Evolutionary conservation across 2,797 vertebrate genomes (phyloP).

Genomic region (Acrossocheilus fasciatus): DNA sequence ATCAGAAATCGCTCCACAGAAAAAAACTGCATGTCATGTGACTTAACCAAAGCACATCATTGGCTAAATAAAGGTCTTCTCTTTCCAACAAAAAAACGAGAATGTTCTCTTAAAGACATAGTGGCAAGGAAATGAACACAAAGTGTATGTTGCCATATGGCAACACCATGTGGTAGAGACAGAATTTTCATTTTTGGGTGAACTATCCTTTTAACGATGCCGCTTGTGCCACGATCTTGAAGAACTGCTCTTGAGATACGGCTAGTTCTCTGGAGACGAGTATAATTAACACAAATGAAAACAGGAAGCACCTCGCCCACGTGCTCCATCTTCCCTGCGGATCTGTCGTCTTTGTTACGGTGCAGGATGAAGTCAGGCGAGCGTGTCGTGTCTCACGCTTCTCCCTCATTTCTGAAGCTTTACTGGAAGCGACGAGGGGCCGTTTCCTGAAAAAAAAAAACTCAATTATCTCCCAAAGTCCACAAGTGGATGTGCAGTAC

Average conservation of each 20-base stretch:
- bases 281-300: conserved; percentile 81
- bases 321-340: conserved; percentile 64
- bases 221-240: conserved; percentile 4
- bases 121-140: too few species aligned
- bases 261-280: conserved; percentile 70
- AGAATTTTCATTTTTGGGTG: too few species aligned
- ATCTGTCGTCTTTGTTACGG: conserved; percentile 45
- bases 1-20: too few species aligned
- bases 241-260: conserved; percentile 63
- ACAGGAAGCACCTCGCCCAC: conserved; percentile 85
- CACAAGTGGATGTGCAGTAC: background rate
- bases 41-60: too few species aligned
- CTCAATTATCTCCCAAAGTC: background rate
- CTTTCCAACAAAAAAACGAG: too few species aligned
- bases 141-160: too few species aligned
- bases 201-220: background rate
- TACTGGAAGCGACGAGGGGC: conserved; percentile 71
- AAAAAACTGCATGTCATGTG: too few species aligned
- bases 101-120: too few species aligned
- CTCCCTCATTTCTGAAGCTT: conserved; percentile 54
- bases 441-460: conserved; percentile 46
- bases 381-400: conserved; percentile 62
- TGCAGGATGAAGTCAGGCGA: conserved; percentile 66
- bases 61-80: too few species aligned
- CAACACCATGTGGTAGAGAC: too few species aligned